Evolutionary conservation across 2,797 vertebrate species (phyloP), one percentile per base, ranked within the genome.

Genomic region (Eurystomus glaucurus): DNA sequence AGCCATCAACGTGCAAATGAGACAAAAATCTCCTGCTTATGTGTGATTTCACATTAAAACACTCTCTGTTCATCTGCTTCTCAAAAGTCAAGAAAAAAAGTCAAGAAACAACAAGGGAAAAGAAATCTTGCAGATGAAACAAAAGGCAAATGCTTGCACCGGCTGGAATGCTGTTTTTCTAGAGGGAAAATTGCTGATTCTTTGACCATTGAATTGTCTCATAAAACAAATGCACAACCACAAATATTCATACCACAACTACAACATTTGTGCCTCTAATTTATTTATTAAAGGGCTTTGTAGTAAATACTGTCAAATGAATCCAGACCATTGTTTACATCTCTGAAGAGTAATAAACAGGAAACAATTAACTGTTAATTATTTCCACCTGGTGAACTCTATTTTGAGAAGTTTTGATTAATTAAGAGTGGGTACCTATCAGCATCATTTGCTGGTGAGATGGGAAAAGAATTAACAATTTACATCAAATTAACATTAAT

Each of bases 331-430:
- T 85, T 98, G 97, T 98, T 98, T 97, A 96, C 95, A 94, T 97
- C 97, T 96, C 98, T 55, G 55, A 98, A 97, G 96, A 97, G 72
- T 95, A 98, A 98, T 98, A 98, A 98, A 97, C 96, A 97, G 82
- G 52, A 97, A 87, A 98, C 97, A 98, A 98, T 98, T 98, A 98
- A 81, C 87, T 41, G 85, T 51, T 98, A 98, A 98, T 98, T 98
- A 97, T 98, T 98, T 98, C 96, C 97, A 98, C 98, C 98, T 98
- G 98, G 92, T 97, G 91, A 98, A 97, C 93, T 97, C 95, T 96
- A 95, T 98, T 97, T 98, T 98, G 94, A 97, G 94, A 92, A 15
- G 43, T 96, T 97, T 98, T 98, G 97, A 98, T 98, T 98, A 98
- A 98, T 98, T 98, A 98, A 96, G 85, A 96, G 72, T 86, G 76